Evolutionary conservation across 1,140 invertebrate species (phyloP).

Genomic region (Solen grandis): DNA sequence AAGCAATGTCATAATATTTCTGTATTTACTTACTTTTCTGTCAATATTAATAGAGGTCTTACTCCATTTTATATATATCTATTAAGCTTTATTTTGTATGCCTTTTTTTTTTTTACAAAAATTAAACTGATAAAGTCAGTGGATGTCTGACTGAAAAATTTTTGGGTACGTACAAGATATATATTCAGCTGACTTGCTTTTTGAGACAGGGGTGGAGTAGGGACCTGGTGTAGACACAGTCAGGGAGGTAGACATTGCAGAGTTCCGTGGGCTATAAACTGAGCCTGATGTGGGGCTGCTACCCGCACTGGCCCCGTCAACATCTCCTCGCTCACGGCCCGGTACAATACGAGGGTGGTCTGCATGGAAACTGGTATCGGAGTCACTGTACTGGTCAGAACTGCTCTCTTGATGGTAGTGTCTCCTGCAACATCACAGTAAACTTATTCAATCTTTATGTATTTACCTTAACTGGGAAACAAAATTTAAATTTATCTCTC

Average conservation of each 20-base stretch:
- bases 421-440: slow-evolving; percentile 5
- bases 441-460: no score
- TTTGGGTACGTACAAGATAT: slow-evolving; percentile 44
- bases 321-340: slow-evolving; percentile 29
- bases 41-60: no score
- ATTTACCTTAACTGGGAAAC: no score
- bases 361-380: slow-evolving; percentile 57
- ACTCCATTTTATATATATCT: no score
- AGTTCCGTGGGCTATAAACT: slow-evolving; percentile 51
- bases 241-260: slow-evolving; percentile 29
- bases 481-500: no score
- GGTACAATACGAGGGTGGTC: slow-evolving; percentile 39
- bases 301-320: slow-evolving; percentile 56
- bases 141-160: no score
- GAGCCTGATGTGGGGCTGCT: slow-evolving; percentile 59
- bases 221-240: slow-evolving; percentile 14
- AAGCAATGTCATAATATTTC: no score
- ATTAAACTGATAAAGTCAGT: no score
- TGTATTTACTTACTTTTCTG: no score
- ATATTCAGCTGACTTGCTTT: slow-evolving; percentile 49
- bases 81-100: no score
- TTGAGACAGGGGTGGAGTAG: slow-evolving; percentile 18
- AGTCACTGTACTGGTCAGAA: slow-evolving; percentile 67
- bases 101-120: no score
- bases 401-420: slow-evolving; percentile 62